A percentile compares a stretch with the other conserved stretches of the same genome.
Evolutionary conservation across 2,113 vertebrate species (phyloP).

Genomic region (Amphiprion ocellaris): DNA sequence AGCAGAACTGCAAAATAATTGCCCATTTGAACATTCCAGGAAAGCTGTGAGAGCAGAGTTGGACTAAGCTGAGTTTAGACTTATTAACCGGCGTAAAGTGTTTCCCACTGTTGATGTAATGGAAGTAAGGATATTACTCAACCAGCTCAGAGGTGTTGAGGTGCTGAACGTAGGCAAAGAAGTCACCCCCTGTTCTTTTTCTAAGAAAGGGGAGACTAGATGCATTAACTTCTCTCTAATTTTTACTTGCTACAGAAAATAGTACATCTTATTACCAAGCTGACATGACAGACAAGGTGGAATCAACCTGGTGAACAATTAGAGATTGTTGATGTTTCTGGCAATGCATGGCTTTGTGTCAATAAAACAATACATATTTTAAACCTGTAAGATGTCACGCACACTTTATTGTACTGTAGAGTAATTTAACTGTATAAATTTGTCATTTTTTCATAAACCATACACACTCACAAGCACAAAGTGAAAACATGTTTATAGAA

Average conservation of each 20-base stretch:
- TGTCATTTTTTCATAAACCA: too few species aligned
- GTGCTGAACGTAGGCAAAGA: constrained; percentile 18
- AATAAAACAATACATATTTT: too few species aligned
- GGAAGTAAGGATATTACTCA: constrained; percentile 39
- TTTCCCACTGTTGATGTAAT: constrained; percentile 65
- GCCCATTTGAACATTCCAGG: constrained; percentile 48
- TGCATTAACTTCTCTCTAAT: background rate
- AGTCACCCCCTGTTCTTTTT: background rate
- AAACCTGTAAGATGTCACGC: too few species aligned
- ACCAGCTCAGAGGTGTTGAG: constrained; percentile 4
- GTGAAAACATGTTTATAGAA: too few species aligned
- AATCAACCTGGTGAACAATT: constrained; percentile 5
- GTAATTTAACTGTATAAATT: too few species aligned
- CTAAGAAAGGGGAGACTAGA: constrained; percentile 1
- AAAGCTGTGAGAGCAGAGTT: constrained; percentile 45
- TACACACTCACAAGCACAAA: too few species aligned
- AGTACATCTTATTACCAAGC: background rate
- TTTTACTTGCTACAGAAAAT: background rate
- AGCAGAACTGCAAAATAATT: constrained; percentile 39
- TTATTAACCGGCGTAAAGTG: constrained; percentile 55
- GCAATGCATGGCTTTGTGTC: background rate
- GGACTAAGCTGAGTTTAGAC: constrained; percentile 28
- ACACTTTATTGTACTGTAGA: too few species aligned
- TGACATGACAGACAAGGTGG: background rate
- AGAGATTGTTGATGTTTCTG: constrained; percentile 4